Evolutionary conservation across 2,888 invertebrate genomes (phyloP).

Genomic region (Gasteruption jaculator): DNA sequence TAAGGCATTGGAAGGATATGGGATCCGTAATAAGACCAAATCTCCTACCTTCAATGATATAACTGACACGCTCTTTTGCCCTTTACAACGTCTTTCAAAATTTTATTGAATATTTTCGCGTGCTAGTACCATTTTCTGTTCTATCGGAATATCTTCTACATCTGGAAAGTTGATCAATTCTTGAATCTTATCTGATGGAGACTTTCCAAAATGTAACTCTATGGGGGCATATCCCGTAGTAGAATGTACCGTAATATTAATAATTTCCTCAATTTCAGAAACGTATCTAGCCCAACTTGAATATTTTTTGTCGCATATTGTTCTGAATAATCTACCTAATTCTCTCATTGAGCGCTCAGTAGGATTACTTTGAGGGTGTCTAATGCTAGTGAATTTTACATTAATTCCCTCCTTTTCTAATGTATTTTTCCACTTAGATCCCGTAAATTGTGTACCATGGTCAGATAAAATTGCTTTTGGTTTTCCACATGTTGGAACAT

Average conservation of each 20-base stretch:
- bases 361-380: constrained; percentile 25
- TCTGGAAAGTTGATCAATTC: constrained; percentile 17
- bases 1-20: constrained; percentile 13
- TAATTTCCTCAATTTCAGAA: constrained; percentile 16
- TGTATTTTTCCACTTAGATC: constrained; percentile 4
- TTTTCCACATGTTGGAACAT: constrained; percentile 10
- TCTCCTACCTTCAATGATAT: constrained; percentile 15
- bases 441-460: constrained; percentile 20
- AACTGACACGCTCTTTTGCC: constrained; percentile 11
- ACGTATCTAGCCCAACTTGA: constrained; percentile 19
- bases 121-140: constrained; percentile 14
- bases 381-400: constrained; percentile 15
- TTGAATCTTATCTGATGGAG: constrained; percentile 13
- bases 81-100: constrained; percentile 12
- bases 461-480: constrained; percentile 14
- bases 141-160: constrained; percentile 1
- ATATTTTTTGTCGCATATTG: constrained; percentile 16
- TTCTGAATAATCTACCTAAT: constrained; percentile 20
- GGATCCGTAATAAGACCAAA: constrained; percentile 17
- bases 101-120: constrained; percentile 13
- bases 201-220: constrained; percentile 19
- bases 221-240: constrained; percentile 17
- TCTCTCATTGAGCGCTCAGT: constrained; percentile 24
- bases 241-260: constrained; percentile 18
- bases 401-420: constrained; percentile 2